These are phyloP conservation scores for Tachysurus fulvidraco DNA, from an alignment of 2,113 vertebrate genomes.

Conservation along the genomic window DNA sequence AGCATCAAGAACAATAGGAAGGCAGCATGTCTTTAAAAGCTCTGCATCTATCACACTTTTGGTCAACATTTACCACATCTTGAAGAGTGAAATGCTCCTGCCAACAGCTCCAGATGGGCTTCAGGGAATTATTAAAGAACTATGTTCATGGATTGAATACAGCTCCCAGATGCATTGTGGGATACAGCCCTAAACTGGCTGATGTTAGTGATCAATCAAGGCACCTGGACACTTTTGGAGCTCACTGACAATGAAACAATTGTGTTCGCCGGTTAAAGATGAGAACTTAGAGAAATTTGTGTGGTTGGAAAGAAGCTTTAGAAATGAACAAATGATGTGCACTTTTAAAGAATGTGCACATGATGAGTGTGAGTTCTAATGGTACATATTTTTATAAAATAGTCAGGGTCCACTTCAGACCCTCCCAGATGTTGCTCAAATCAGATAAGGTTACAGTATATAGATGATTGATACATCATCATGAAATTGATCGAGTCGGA, in stretches of 20 bases:
- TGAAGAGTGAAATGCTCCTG: constrained; percentile 25
- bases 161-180: constrained; percentile 12
- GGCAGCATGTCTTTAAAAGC: background rate
- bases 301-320: background rate
- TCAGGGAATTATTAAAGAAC: constrained; percentile 46
- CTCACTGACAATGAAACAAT: background rate
- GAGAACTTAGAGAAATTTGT: background rate
- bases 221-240: constrained; percentile 19
- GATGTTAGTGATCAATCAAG: constrained; percentile 33
- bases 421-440: constrained; percentile 37
- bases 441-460: constrained; percentile 27
- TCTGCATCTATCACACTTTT: background rate
- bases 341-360: background rate
- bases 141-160: constrained; percentile 7
- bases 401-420: background rate
- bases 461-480: constrained; percentile 9
- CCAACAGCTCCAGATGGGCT: constrained; percentile 39
- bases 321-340: background rate
- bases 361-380: constrained; percentile 5
- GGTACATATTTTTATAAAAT: background rate
- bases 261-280: background rate
- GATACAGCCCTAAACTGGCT: background rate
- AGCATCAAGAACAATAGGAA: background rate
- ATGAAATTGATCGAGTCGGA: too few relatives aligned
- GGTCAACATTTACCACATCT: constrained; percentile 40